These are phyloP conservation scores for Chondrosia reniformis DNA, from an alignment of 37 sponge, comb jelly and placozoan genomes.

Conservation along the genomic window DNA sequence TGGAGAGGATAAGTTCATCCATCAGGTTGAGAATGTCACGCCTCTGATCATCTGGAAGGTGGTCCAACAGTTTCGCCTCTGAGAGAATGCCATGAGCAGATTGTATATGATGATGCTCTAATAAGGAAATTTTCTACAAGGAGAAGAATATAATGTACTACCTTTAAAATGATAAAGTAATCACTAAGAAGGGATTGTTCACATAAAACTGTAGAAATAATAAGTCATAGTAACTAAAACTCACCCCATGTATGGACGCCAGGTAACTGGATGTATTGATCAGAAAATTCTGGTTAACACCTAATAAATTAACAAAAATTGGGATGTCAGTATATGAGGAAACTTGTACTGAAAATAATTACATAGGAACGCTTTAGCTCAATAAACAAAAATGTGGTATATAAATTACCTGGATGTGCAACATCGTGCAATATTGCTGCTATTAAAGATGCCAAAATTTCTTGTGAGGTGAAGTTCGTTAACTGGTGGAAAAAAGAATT, in stretches of 20 bases:
- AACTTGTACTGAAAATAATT: too few species aligned
- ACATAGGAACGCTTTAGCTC: too few species aligned
- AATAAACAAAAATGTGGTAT: too few species aligned
- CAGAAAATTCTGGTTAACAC: slow-evolving; percentile 82
- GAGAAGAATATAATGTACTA: neutral
- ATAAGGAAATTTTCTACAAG: neutral
- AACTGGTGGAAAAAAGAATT: too few species aligned
- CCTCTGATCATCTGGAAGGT: neutral
- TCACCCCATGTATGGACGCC: slow-evolving; percentile 73
- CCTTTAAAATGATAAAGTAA: neutral
- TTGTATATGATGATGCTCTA: slow-evolving; percentile 16
- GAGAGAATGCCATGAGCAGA: slow-evolving; percentile 18
- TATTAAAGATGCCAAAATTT: slow-evolving; percentile 60
- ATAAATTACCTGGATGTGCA: slow-evolving; percentile 60
- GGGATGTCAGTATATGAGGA: neutral
- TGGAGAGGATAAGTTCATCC: slow-evolving; percentile 14
- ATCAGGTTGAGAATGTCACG: slow-evolving; percentile 7
- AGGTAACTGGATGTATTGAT: slow-evolving; percentile 68
- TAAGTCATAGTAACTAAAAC: slow-evolving; percentile 1
- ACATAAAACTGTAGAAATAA: neutral
- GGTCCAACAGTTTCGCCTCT: slow-evolving; percentile 7
- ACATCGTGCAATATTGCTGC: slow-evolving; percentile 86
- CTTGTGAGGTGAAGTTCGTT: slow-evolving; percentile 42
- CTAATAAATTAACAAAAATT: slow-evolving; percentile 12
- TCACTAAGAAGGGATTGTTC: neutral